These are phyloP conservation scores for Apamea epomidion DNA, from an alignment of 2,888 invertebrate species.

Conservation along the genomic window DNA sequence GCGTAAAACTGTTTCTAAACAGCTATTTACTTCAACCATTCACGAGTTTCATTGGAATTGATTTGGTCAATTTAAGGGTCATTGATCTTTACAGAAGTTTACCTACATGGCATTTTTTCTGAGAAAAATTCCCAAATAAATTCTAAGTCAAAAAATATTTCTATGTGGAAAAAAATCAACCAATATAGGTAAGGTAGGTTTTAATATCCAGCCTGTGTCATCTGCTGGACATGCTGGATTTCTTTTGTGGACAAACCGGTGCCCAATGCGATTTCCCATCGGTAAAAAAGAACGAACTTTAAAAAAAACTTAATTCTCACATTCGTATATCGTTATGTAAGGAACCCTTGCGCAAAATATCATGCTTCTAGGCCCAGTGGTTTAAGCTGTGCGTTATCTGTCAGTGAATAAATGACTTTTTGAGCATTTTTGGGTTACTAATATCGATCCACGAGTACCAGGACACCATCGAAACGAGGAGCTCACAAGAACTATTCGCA, in stretches of 20 bases:
- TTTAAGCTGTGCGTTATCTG: background rate
- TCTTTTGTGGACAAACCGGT: background rate
- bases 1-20: background rate
- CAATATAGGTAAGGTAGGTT: background rate
- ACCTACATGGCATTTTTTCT: background rate
- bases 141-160: background rate
- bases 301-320: background rate
- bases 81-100: constrained; percentile 10
- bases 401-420: background rate
- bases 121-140: background rate
- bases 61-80: background rate
- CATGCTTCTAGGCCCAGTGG: background rate
- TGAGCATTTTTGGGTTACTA: background rate
- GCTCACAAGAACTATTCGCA: constrained; percentile 56
- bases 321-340: background rate
- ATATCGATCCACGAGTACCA: constrained; percentile 26
- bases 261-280: background rate
- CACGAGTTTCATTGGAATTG: constrained; percentile 1
- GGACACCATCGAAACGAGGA: constrained; percentile 37
- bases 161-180: background rate
- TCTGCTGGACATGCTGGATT: background rate
- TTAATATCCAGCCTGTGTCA: background rate
- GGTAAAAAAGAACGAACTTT: background rate
- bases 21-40: constrained; percentile 4
- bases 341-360: no score